Conservation (phyloP, 2,797 vertebrate species). For the Staurois parvus region DNA sequence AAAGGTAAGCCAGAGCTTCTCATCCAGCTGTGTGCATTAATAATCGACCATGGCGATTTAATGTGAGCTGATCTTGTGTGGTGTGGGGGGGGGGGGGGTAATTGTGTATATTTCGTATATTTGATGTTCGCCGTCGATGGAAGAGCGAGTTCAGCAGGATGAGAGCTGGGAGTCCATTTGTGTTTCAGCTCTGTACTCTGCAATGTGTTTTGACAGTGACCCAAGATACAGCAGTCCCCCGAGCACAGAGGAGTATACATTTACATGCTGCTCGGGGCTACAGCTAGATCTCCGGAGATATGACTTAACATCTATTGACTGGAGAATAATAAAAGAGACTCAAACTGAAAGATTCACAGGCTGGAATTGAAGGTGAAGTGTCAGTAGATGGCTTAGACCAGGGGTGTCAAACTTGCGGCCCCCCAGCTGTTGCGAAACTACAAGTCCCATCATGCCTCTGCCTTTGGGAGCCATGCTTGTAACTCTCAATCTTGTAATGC, state of each 20-base stretch:
- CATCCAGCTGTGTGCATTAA: neutral
- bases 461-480: too few relatives aligned
- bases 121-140: constrained; percentile 1
- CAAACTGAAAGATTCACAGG: neutral
- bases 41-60: neutral
- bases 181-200: constrained; percentile 15
- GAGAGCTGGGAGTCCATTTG: constrained; percentile 31
- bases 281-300: constrained; percentile 19
- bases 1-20: neutral
- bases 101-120: neutral
- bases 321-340: neutral
- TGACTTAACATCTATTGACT: constrained; percentile 18
- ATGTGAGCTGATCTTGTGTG: neutral
- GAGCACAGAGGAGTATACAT: neutral
- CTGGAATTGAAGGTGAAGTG: neutral
- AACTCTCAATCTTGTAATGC: too few relatives aligned
- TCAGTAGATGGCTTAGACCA: neutral
- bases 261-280: constrained; percentile 33
- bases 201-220: constrained; percentile 45
- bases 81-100: too few relatives aligned
- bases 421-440: too few relatives aligned
- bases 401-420: too few relatives aligned
- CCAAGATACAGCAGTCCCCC: constrained; percentile 19
- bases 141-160: neutral
- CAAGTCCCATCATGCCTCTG: too few relatives aligned